Evolutionary conservation across 2,888 invertebrate species (phyloP).

Genomic region (Rotaria macrura): DNA sequence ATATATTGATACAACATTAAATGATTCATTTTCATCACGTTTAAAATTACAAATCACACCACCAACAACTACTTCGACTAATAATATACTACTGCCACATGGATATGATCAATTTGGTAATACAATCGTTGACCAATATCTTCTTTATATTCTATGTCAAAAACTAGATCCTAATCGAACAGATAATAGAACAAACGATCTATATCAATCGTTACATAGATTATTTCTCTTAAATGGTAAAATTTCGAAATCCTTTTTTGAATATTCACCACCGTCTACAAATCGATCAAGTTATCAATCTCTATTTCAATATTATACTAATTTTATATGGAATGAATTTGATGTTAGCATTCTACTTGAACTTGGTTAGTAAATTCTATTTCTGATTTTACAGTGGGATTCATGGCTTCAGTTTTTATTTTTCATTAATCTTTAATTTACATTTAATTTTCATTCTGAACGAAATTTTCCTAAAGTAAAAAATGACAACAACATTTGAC

Average conservation of each 20-base stretch:
- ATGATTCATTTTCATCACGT: slow-evolving; percentile 3
- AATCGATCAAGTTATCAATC: background rate
- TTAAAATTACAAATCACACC: background rate
- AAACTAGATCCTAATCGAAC: background rate
- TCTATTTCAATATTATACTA: background rate
- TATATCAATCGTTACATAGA: background rate
- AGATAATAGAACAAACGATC: background rate
- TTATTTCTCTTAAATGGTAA: background rate
- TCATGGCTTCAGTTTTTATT: too few relatives aligned
- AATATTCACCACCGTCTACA: background rate
- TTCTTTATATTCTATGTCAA: slow-evolving; percentile 9
- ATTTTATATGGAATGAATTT: slow-evolving; percentile 15
- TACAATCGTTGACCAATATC: slow-evolving; percentile 2
- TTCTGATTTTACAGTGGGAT: background rate
- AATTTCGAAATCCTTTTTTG: slow-evolving; percentile 10
- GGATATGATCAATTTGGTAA: background rate
- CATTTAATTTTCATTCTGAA: background rate
- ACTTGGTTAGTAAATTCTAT: background rate
- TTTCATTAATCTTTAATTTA: background rate
- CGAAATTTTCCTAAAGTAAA: background rate
- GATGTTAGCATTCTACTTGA: background rate
- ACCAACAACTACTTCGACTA: background rate
- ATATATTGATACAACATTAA: slow-evolving; percentile 17
- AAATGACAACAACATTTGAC: background rate
- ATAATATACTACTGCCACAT: background rate